Evolutionary conservation across 2,113 vertebrate species (phyloP).

Genomic region (Climacteris rufus): DNA sequence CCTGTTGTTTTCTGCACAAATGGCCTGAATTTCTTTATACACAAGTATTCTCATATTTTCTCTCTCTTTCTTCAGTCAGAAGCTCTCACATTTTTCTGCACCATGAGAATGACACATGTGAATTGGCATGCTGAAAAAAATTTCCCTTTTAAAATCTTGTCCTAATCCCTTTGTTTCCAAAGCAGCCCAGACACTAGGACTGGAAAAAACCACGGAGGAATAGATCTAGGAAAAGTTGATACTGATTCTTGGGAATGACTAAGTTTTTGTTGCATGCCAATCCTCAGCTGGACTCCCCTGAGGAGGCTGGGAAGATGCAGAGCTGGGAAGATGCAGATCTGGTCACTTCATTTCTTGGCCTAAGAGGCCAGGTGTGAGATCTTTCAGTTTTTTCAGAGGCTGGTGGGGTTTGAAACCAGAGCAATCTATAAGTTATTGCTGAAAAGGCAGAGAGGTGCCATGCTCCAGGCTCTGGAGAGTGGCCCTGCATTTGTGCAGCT

Average conservation of each 20-base stretch:
- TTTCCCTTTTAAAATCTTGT: not conserved
- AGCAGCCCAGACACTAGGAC: not conserved
- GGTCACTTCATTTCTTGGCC: not conserved
- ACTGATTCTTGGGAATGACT: not conserved
- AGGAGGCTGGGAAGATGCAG: not conserved
- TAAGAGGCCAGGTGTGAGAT: not conserved
- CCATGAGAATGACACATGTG: not conserved
- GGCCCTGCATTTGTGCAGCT: not conserved
- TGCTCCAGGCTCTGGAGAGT: no score
- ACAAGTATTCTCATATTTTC: not conserved
- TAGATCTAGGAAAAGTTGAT: not conserved
- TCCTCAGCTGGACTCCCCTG: not conserved
- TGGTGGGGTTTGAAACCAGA: not conserved
- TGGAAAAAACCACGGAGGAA: not conserved
- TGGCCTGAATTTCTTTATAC: not conserved
- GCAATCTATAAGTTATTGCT: not conserved
- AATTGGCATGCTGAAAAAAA: not conserved
- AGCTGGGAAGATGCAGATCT: not conserved
- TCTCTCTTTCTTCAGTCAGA: not conserved
- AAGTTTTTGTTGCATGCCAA: not conserved
- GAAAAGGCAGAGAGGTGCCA: not conserved
- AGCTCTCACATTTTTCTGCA: not conserved
- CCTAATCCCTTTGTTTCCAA: not conserved
- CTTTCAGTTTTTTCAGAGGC: not conserved
- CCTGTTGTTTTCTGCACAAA: not conserved